A percentile compares a stretch with the other conserved stretches of the same genome.
Conservation (phyloP, 2,888 invertebrate species). For the Rosalia funebris region DNA sequence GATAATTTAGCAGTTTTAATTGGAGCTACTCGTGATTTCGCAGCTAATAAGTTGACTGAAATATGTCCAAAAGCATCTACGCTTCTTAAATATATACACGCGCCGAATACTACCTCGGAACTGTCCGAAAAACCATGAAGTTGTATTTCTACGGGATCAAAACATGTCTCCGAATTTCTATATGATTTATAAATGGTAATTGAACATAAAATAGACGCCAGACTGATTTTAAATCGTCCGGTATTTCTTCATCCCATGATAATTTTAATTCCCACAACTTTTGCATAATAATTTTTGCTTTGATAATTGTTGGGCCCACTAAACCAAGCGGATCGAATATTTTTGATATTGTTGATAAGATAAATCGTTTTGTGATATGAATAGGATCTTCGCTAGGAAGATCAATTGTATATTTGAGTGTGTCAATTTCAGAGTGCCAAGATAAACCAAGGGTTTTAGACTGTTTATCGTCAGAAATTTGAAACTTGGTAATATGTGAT, state of each 20-base stretch:
- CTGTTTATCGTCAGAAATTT: background rate
- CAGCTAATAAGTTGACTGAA: slow-evolving; percentile 25
- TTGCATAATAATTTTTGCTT: slow-evolving; percentile 9
- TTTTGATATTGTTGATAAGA: background rate
- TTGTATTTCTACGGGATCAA: slow-evolving; percentile 18
- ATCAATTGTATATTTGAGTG: background rate
- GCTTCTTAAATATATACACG: slow-evolving; percentile 39
- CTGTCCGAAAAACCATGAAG: slow-evolving; percentile 49
- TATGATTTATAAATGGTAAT: background rate
- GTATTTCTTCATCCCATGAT: slow-evolving; percentile 28
- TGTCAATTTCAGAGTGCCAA: background rate
- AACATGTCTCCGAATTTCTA: slow-evolving; percentile 2
- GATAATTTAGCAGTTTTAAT: slow-evolving; percentile 40
- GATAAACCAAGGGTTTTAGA: background rate
- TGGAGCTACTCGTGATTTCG: slow-evolving; percentile 46
- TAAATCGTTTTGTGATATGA: background rate
- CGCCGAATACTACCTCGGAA: slow-evolving; percentile 41
- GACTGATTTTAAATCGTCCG: slow-evolving; percentile 12
- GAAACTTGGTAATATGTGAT: background rate
- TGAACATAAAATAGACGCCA: slow-evolving; percentile 23
- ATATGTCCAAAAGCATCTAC: slow-evolving; percentile 11
- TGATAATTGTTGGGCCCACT: background rate
- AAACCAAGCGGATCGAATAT: slow-evolving; percentile 8
- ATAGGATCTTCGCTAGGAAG: background rate
- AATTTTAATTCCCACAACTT: background rate